Evolutionary conservation across 2,113 vertebrate species (phyloP).

Genomic region (Ramphastos sulfuratus): DNA sequence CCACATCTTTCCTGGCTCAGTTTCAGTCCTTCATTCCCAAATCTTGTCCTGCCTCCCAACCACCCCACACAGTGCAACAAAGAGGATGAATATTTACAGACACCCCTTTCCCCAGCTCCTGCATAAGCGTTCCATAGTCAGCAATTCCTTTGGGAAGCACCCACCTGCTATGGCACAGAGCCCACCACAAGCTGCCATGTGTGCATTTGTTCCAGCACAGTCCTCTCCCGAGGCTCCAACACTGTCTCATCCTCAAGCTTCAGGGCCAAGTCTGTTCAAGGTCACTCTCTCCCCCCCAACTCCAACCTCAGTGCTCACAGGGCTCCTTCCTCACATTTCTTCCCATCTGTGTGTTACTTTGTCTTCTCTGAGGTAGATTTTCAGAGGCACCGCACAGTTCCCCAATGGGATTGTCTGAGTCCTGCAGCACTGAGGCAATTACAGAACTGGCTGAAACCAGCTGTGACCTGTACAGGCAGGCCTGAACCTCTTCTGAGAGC

Average conservation of each 20-base stretch:
- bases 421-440: rapidly evolving
- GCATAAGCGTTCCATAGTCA: not conserved
- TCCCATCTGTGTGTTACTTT: not conserved
- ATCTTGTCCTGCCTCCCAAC: not conserved
- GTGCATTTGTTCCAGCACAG: rapidly evolving
- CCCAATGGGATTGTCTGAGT: not conserved
- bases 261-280: rapidly evolving
- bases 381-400: not conserved
- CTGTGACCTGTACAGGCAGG: rapidly evolving
- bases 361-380: not conserved
- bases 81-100: rapidly evolving
- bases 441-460: rapidly evolving
- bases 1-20: not conserved
- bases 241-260: rapidly evolving
- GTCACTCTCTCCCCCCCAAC: not conserved
- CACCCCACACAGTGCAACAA: rapidly evolving
- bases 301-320: rapidly evolving
- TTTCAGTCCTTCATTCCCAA: not conserved
- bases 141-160: not conserved
- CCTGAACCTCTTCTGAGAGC: rapidly evolving
- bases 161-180: rapidly evolving
- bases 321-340: not conserved
- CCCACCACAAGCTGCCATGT: rapidly evolving
- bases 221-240: not conserved
- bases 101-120: not conserved